These are phyloP conservation scores for Sceliomorpha sp. DNA, from an alignment of 2,888 invertebrate genomes.

Conservation along the genomic window DNA sequence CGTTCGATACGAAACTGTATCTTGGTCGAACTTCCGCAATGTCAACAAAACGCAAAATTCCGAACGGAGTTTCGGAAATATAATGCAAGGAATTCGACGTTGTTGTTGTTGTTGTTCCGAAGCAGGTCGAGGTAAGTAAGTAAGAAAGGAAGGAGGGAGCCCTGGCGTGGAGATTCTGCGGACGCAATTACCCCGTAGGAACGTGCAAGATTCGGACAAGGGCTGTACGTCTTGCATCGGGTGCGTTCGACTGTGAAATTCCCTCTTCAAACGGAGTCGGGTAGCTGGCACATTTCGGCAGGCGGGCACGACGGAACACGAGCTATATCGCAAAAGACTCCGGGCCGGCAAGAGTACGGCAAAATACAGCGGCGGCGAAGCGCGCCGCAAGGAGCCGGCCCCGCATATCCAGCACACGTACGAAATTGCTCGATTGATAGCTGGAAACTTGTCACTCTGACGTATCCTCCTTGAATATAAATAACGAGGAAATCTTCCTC, in stretches of 20 bases:
- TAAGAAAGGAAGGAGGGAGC: slow-evolving; percentile 20
- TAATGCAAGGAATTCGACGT: too few species aligned
- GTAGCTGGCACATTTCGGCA: slow-evolving; percentile 70
- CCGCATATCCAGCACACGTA: slow-evolving; percentile 70
- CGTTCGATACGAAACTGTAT: too few species aligned
- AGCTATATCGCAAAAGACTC: slow-evolving; percentile 30
- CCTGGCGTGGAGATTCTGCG: slow-evolving; percentile 49
- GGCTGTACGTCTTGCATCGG: slow-evolving; percentile 70
- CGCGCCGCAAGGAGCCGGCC: slow-evolving; percentile 44
- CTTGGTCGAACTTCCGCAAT: too few species aligned
- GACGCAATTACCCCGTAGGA: slow-evolving; percentile 55
- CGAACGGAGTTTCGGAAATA: too few species aligned
- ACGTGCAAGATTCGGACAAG: slow-evolving; percentile 59
- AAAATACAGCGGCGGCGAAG: slow-evolving; percentile 20
- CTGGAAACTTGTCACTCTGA: slow-evolving; percentile 61
- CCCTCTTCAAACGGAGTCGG: slow-evolving; percentile 75
- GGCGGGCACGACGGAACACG: slow-evolving; percentile 41
- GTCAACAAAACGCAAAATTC: too few species aligned
- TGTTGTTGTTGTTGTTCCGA: too few species aligned
- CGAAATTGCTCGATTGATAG: slow-evolving; percentile 70
- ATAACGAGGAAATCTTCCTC: too few species aligned
- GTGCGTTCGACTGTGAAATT: slow-evolving; percentile 79
- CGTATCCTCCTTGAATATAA: slow-evolving; percentile 53
- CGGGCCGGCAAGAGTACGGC: slow-evolving; percentile 60
- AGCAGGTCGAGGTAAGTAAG: slow-evolving; percentile 10